phyloP scores from a whole-genome alignment of 2,888 invertebrate genomes.

The Cheilosia vernalis region DNA sequence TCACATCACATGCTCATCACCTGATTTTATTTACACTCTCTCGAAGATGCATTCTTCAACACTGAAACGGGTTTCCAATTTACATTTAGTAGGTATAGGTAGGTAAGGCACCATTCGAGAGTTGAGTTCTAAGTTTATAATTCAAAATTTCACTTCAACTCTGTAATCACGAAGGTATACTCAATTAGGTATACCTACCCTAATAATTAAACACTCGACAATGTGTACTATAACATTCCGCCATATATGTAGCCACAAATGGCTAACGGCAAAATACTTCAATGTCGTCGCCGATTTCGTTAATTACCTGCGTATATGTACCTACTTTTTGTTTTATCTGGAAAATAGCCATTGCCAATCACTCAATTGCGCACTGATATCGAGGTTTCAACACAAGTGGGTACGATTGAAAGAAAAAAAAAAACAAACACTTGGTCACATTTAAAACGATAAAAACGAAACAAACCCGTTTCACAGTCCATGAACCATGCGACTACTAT shows the following conservation, averaged over 20 bases:
- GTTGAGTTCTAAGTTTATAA: constrained; percentile 16
- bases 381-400: constrained; percentile 40
- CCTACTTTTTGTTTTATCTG: constrained; percentile 25
- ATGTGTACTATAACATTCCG: not conserved
- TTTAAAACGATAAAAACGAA: constrained; percentile 32
- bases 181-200: too few species aligned
- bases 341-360: constrained; percentile 10
- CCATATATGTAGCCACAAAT: not conserved
- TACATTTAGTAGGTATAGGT: not conserved
- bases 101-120: not conserved
- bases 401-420: constrained; percentile 14
- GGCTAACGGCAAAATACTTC: constrained; percentile 13
- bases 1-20: constrained; percentile 29
- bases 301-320: constrained; percentile 31
- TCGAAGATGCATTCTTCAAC: constrained; percentile 2
- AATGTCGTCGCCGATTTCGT: not conserved
- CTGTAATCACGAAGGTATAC: constrained; percentile 27
- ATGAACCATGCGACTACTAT: constrained; percentile 5
- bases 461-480: constrained; percentile 45
- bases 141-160: constrained; percentile 28
- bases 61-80: constrained; percentile 10
- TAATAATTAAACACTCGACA: constrained; percentile 8
- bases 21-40: constrained; percentile 2
- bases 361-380: constrained; percentile 61
- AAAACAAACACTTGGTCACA: constrained; percentile 27